Conservation (phyloP, 1,140 invertebrate species). For the Akabosia matsudoensis region DNA sequence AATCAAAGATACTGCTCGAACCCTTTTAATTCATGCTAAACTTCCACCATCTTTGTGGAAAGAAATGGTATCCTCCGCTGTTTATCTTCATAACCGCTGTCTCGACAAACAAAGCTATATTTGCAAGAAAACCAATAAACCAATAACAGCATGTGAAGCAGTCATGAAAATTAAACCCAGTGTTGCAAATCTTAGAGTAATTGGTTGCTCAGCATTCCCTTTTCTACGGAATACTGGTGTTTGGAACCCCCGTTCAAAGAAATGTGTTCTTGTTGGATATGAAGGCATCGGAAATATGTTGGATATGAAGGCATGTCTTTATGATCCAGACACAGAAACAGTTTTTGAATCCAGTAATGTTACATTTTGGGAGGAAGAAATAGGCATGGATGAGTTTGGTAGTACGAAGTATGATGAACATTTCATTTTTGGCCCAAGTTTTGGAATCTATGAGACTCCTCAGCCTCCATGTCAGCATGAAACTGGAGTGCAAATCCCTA, state of each 20-base stretch:
- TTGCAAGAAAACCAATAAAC: too few species aligned
- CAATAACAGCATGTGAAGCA: conserved; percentile 46
- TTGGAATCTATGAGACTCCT: too few species aligned
- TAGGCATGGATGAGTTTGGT: too few species aligned
- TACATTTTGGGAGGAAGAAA: neutral
- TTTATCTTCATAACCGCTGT: conserved; percentile 51
- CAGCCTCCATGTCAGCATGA: too few species aligned
- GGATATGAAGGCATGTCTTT: conserved; percentile 26
- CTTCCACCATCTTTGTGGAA: conserved; percentile 53
- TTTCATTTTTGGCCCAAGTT: too few species aligned
- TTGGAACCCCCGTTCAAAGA: conserved; percentile 48
- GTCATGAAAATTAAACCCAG: conserved; percentile 44
- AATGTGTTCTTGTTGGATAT: conserved; percentile 26
- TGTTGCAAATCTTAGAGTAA: conserved; percentile 43
- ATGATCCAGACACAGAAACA: neutral
- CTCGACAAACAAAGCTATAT: neutral
- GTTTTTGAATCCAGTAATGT: neutral
- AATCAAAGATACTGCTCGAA: conserved; percentile 45
- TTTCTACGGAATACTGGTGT: neutral
- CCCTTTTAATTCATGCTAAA: conserved; percentile 46
- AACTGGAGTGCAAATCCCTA: too few species aligned
- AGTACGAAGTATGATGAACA: too few species aligned
- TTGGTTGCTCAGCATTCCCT: neutral
- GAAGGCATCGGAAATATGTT: conserved; percentile 20
- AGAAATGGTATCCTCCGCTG: conserved; percentile 53